Evolutionary conservation across 2,797 vertebrate genomes (phyloP).

Genomic region (Mustela erminea): DNA sequence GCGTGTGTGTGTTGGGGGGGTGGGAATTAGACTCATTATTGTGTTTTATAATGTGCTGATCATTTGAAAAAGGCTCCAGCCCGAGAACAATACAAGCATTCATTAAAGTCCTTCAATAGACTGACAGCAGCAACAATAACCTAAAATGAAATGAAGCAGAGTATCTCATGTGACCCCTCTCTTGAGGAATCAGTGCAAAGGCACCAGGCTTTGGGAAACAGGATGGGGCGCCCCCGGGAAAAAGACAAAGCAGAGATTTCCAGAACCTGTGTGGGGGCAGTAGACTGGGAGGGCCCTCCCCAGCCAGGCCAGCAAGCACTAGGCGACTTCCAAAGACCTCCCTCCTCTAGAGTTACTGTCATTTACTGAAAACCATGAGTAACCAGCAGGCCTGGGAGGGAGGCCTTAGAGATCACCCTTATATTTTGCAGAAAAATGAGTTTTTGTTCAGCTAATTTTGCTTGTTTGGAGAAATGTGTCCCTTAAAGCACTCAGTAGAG

Average conservation of each 20-base stretch:
- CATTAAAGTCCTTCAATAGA: constrained; percentile 54
- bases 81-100: constrained; percentile 64
- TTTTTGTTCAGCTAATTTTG: not conserved
- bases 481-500: not conserved
- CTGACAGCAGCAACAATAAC: constrained; percentile 44
- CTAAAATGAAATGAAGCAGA: constrained; percentile 56
- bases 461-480: constrained; percentile 1
- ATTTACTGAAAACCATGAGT: not conserved
- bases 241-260: constrained; percentile 38
- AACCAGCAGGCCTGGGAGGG: not conserved
- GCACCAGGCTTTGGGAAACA: not conserved
- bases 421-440: not conserved
- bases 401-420: not conserved
- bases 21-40: constrained; percentile 40
- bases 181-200: constrained; percentile 12
- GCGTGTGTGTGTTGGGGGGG: not conserved
- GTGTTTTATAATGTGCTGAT: constrained; percentile 68
- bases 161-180: constrained; percentile 22
- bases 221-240: not conserved
- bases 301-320: not conserved
- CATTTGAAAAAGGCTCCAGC: constrained; percentile 45
- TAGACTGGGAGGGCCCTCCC: not conserved
- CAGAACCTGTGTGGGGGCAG: not conserved
- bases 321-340: not conserved
- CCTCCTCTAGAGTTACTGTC: not conserved